Evolutionary conservation across 2,113 vertebrate species (phyloP).

Genomic region (Megatriorchis doriae): DNA sequence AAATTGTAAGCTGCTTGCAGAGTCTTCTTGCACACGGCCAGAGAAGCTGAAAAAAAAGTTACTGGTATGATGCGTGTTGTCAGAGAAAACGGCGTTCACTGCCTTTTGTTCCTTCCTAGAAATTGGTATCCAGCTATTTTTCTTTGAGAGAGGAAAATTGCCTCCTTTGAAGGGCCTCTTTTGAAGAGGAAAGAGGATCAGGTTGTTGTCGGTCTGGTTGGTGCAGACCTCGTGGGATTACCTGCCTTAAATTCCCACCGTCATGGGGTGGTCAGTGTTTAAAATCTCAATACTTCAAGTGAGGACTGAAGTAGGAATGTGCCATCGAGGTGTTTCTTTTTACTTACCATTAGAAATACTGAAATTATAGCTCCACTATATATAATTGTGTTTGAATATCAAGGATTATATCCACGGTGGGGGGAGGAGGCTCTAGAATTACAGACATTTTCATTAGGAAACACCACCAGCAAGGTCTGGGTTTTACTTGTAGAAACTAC

Average conservation of each 20-base stretch:
- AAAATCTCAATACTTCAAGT: neutral
- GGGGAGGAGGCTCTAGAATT: neutral
- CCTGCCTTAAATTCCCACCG: neutral
- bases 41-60: neutral
- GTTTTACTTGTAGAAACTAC: neutral
- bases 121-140: neutral
- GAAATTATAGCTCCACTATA: neutral
- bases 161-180: neutral
- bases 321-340: neutral
- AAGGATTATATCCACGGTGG: neutral
- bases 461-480: neutral
- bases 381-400: neutral
- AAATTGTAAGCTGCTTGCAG: neutral
- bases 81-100: neutral
- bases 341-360: neutral
- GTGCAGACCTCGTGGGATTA: neutral
- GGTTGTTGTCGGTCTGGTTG: too few relatives aligned
- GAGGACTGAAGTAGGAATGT: neutral
- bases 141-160: neutral
- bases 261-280: neutral
- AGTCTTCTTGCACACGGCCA: neutral
- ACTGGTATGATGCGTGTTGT: rapidly evolving
- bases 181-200: neutral
- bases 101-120: neutral
- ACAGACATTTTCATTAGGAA: neutral